A percentile compares a stretch with the other conserved stretches of the same genome.
These are phyloP conservation scores for Brienomyrus brachyistius DNA, from an alignment of 2,113 vertebrate genomes.

Conservation along the genomic window DNA sequence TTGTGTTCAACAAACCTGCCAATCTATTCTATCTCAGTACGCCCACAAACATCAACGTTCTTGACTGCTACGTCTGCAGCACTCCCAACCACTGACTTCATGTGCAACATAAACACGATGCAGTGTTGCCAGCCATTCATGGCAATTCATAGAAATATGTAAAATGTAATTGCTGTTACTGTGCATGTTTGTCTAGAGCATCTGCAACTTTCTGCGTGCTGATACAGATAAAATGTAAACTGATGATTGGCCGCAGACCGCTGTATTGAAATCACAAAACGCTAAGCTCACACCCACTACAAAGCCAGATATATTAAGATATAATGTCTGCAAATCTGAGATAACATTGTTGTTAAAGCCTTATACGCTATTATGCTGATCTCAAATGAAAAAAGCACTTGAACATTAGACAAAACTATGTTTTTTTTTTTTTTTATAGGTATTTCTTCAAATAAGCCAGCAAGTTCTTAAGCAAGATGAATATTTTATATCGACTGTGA, in stretches of 20 bases:
- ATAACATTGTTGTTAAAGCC: neutral
- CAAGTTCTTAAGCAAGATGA: neutral
- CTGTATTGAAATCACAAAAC: neutral
- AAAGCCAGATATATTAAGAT: neutral
- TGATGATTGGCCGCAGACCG: neutral
- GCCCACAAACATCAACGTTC: neutral
- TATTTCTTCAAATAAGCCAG: neutral
- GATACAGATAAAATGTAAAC: neutral
- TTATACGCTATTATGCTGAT: neutral
- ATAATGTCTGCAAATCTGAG: neutral
- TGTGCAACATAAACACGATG: neutral
- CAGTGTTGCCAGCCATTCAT: neutral
- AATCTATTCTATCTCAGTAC: neutral
- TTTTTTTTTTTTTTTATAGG: neutral
- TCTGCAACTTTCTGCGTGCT: neutral
- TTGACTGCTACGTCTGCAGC: neutral
- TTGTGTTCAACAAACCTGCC: neutral
- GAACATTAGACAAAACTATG: neutral
- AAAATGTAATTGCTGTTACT: neutral
- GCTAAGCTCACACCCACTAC: neutral
- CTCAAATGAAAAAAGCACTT: neutral
- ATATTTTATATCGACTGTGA: conserved; percentile 2
- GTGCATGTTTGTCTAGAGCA: neutral
- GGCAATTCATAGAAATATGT: neutral
- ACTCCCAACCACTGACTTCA: neutral